Conservation (phyloP, 1,140 invertebrate species). For the Heliconius congener region DNA sequence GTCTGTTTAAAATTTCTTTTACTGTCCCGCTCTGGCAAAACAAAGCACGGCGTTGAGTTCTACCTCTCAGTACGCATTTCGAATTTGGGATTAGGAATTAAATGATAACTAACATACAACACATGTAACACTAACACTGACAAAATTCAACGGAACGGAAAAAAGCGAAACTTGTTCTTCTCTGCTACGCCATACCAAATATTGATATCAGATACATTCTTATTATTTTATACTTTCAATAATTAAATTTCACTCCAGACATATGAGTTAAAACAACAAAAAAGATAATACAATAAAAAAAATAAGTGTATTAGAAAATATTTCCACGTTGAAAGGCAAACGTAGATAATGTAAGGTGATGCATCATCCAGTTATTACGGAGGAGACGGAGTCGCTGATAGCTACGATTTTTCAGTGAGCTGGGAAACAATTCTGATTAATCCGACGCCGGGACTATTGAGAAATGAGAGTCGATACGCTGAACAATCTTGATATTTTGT, state of each 20-base stretch:
- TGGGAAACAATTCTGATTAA: conserved; percentile 74
- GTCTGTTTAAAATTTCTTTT: too few species aligned
- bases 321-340: not conserved
- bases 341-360: conserved; percentile 46
- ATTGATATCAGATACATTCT: not conserved
- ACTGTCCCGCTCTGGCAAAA: too few species aligned
- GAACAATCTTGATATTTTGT: conserved; percentile 54
- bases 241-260: too few species aligned
- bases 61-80: too few species aligned
- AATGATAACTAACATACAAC: too few species aligned
- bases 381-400: conserved; percentile 54
- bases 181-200: too few species aligned
- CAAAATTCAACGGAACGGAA: too few species aligned
- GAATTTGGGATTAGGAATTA: too few species aligned
- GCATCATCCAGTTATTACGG: conserved; percentile 64
- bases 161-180: too few species aligned
- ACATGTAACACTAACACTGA: too few species aligned
- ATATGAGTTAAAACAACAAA: too few species aligned
- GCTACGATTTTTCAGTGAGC: conserved; percentile 72
- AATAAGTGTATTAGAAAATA: conserved; percentile 8
- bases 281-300: not conserved
- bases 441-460: conserved; percentile 64
- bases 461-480: conserved; percentile 43
- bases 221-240: not conserved
- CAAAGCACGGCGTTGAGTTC: too few species aligned